phyloP scores from a whole-genome alignment of 2,888 invertebrate species.

The Elysia crispata region DNA sequence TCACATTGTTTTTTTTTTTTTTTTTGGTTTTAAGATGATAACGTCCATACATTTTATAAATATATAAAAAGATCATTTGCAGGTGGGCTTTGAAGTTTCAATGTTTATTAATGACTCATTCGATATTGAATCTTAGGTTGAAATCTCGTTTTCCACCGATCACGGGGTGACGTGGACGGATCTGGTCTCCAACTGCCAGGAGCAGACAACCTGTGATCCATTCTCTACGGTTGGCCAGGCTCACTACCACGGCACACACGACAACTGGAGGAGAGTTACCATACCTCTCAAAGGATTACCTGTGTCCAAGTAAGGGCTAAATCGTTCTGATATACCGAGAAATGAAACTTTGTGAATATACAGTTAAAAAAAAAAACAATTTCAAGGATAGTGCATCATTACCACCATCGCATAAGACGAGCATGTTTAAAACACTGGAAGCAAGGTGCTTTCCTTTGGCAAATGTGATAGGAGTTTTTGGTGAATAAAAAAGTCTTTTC shows the following conservation, averaged over 20 bases:
- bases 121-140: slow-evolving; percentile 48
- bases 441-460: too few relatives aligned
- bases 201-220: slow-evolving; percentile 67
- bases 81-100: too few relatives aligned
- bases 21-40: background rate
- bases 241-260: slow-evolving; percentile 68
- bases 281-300: slow-evolving; percentile 63
- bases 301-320: slow-evolving; percentile 62
- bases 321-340: background rate
- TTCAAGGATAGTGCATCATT: too few relatives aligned
- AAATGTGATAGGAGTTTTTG: too few relatives aligned
- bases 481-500: too few relatives aligned
- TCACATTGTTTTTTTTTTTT: background rate
- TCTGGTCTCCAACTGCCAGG: slow-evolving; percentile 69
- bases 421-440: too few relatives aligned
- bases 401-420: too few relatives aligned
- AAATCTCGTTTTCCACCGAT: slow-evolving; percentile 75
- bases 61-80: too few relatives aligned
- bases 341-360: too few relatives aligned
- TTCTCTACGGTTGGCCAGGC: slow-evolving; percentile 68
- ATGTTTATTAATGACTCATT: too few relatives aligned
- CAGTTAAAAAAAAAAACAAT: too few relatives aligned
- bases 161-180: slow-evolving; percentile 74
- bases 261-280: slow-evolving; percentile 66
- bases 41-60: background rate